Evolutionary conservation across 2,888 invertebrate genomes (phyloP), one percentile per base, ranked within the genome.

Genomic region (Ornithoptera alexandrae): DNA sequence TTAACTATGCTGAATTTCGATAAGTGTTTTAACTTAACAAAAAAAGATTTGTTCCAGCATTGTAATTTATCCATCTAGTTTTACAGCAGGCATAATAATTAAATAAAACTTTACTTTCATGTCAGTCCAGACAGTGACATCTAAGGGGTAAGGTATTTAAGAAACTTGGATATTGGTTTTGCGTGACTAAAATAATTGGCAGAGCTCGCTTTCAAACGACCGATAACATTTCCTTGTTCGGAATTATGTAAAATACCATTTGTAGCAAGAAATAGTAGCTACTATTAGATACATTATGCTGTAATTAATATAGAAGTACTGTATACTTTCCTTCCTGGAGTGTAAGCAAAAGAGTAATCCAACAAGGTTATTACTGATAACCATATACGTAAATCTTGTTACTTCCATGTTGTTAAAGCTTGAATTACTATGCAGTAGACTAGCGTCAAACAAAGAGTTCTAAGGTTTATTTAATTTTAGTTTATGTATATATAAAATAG

Each of bases 101-200:
- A 39, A 63, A 68, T 46, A 64, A 60, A 36, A 22, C 60, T 64
- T 68, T 50, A 56, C 30, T 30, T 64, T 60, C 22, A 62, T 62
- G 69, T 57, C 69, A 69, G 56, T 62, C 61, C 57, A 42, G 61
- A 62, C 61, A 65, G 68, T 61, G 63, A 68, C 63, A 56, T 68
- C 58, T 65, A 42, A 24, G 61, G 61, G 59, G 56, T 65, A 30
- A 62, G 46, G 61, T 57, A 65, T 69, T 62, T 65, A 53, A 60
- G 53, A 42, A 56, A 3, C 39, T 42, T 67, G 17, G 30, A 62
- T 57, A 67, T 61, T 46, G 56, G 36, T 65, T 65, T 65, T 59
- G 62, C 63, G 59, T 62, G 60, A 69, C 61, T 46, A 24, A 65
- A 69, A 63, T 64, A 30, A 65, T 65, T 62, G 22, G 39, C 67